Conservation (phyloP, 2,113 vertebrate genomes). For the Carlito syrichta region DNA sequence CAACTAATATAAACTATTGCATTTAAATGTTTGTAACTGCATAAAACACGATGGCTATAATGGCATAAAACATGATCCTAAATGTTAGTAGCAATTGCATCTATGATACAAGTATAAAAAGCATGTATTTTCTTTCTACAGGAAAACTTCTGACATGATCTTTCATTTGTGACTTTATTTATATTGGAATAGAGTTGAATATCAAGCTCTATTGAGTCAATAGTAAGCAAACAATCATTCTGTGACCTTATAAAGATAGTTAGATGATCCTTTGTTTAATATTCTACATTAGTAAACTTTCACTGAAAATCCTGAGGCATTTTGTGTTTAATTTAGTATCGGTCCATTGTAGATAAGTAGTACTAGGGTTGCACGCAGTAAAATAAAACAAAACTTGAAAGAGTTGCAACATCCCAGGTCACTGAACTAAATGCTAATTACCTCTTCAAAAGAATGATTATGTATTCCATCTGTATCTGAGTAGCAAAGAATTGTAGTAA, state of each 20-base stretch:
- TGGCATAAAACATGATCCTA: not conserved
- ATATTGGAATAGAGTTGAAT: not conserved
- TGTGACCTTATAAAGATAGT: not conserved
- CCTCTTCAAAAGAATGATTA: slow-evolving; percentile 43
- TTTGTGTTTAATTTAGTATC: not conserved
- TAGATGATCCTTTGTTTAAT: not conserved
- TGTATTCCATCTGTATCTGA: not conserved
- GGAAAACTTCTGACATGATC: not conserved
- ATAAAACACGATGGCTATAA: no score
- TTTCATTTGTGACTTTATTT: not conserved
- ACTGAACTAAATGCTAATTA: slow-evolving; percentile 4
- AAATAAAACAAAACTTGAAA: not conserved
- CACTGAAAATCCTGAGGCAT: not conserved
- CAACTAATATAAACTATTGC: not conserved
- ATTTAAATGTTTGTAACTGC: no score
- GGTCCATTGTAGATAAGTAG: not conserved
- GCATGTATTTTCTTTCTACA: no score
- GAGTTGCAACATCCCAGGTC: not conserved
- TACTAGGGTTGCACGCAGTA: not conserved
- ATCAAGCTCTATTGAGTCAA: not conserved
- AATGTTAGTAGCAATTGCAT: not conserved
- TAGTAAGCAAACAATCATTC: not conserved
- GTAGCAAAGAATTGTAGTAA: not conserved
- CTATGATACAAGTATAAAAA: not conserved
- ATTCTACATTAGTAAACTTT: not conserved